Conservation (phyloP, 2,888 invertebrate genomes). For the Hydrotaea cyrtoneurina region DNA sequence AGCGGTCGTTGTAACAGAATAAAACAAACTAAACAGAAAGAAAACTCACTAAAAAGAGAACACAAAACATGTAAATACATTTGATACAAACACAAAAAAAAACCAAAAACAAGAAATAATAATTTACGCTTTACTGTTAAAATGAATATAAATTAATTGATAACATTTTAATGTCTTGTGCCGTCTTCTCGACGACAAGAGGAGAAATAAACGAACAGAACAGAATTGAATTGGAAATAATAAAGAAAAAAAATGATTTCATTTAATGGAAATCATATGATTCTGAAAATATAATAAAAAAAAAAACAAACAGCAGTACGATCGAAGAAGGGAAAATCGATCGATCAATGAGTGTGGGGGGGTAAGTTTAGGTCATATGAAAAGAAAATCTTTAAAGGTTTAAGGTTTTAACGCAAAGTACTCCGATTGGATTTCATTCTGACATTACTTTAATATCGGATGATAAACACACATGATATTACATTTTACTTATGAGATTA, state of each 20-base stretch:
- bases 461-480: no score
- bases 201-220: background rate
- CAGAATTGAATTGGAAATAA: background rate
- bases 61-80: constrained; percentile 54
- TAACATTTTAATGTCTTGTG: constrained; percentile 18
- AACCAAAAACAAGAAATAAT: constrained; percentile 34
- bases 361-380: no score
- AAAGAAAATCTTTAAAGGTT: no score
- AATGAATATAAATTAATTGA: constrained; percentile 51
- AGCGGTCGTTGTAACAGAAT: constrained; percentile 41
- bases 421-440: no score
- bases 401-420: no score
- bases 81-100: constrained; percentile 45
- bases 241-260: constrained; percentile 17
- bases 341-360: no score
- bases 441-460: no score
- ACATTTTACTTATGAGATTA: no score
- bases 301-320: constrained; percentile 11
- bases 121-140: constrained; percentile 58
- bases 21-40: background rate
- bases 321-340: no score
- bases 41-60: constrained; percentile 31
- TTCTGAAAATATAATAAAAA: constrained; percentile 33
- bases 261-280: constrained; percentile 61
- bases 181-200: background rate